Evolutionary conservation across 2,113 vertebrate genomes (phyloP), one percentile per base, ranked within the genome.

Genomic region (Bombycilla garrulus): DNA sequence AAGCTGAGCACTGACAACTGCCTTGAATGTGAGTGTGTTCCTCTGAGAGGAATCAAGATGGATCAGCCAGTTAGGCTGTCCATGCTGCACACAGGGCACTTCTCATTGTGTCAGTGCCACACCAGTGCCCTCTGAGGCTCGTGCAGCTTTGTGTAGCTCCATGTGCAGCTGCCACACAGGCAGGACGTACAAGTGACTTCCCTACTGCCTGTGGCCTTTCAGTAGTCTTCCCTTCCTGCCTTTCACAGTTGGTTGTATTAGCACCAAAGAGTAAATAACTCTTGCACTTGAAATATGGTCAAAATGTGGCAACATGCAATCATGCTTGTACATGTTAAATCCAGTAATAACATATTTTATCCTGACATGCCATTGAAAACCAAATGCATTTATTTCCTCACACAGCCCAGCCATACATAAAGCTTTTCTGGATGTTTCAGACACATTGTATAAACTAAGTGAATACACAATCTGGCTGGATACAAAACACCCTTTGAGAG

Each of bases 71-170:
- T 10, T 7, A 76, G 53, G n/a, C 60, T 45, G 51, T 20, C 33
- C 3, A 0, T 33, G 51, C 73, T n/a, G 28, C n/a, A n/a, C 12
- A 13, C 1, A 5, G 65, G 42, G 17, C 1, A 1, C 48, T 81
- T 72, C 53, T 69, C 61, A 48, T 26, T 18, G 17, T 33, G 61
- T 17, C 70, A 70, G 20, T 45, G 62, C 40, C 38, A 28, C 22
- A 33, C 14, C 15, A 4, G 14, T 67, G 57, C 29, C 81, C 62
- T 65, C 86, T 40, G 20, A 57, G 35, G 25, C 65, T 60, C 10
- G 3, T 58, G 40, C 10, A 58, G 35, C 28, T 4, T 12, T 22
- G 8, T 9, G 29, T 8, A 79, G 35, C 33, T 51, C 4, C 6
- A 2, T 0, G 3, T 20, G 23, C 60, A 80, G n/a, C 77, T 93